Conservation (phyloP, 2,888 invertebrate species). For the Drosophila cognata region DNA sequence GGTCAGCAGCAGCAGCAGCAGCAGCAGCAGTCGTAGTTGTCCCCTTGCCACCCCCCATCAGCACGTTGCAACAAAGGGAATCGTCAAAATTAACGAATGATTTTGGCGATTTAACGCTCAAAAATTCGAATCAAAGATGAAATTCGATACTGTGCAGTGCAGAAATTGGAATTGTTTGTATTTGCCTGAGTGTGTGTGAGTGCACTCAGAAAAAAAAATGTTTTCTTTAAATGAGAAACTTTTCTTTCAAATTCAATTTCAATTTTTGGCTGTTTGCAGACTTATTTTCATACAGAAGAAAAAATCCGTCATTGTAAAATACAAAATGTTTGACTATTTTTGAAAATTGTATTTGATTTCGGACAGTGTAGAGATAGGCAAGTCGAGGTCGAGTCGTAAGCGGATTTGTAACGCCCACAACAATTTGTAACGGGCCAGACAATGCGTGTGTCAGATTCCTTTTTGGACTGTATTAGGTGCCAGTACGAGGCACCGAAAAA, state of each 20-base stretch:
- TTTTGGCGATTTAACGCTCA: constrained; percentile 78
- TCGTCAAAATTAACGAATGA: constrained; percentile 79
- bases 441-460: constrained; percentile 51
- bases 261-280: background rate
- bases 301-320: background rate
- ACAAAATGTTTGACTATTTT: background rate
- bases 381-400: constrained; percentile 66
- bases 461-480: constrained; percentile 39
- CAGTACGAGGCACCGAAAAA: constrained; percentile 29
- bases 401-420: constrained; percentile 85
- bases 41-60: constrained; percentile 59
- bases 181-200: constrained; percentile 10
- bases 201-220: background rate
- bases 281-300: background rate
- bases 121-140: constrained; percentile 69
- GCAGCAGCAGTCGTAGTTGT: constrained; percentile 6
- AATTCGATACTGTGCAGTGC: constrained; percentile 53
- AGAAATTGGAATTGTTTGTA: constrained; percentile 25
- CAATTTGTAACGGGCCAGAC: constrained; percentile 84
- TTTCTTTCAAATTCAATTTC: fast-evolving
- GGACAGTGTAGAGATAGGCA: constrained; percentile 37
- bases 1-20: constrained; percentile 54
- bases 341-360: constrained; percentile 9
- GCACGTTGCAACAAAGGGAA: constrained; percentile 59
- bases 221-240: background rate